Percentiles rank a stretch among this genome's conserved stretches.
phyloP scores from a whole-genome alignment of 2,113 vertebrate genomes.

The Phyllostomus discolor region DNA sequence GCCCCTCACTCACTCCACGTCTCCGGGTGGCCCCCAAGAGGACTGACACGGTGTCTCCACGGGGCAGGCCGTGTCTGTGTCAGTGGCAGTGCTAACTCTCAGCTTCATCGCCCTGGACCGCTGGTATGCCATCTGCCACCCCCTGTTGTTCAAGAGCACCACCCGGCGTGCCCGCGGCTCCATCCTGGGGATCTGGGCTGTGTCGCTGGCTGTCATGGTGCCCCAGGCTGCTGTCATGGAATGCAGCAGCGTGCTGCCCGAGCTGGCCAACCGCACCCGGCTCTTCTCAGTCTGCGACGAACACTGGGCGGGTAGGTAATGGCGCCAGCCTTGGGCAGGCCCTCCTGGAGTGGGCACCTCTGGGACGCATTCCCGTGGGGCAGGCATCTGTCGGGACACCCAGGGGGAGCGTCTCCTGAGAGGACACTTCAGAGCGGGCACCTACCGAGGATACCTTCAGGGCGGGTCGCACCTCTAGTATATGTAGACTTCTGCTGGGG shows the following conservation, averaged over 20 bases:
- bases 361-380: not conserved
- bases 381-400: not conserved
- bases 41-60: not conserved
- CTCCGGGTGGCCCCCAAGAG: not conserved
- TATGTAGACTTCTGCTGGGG: not conserved
- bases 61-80: conserved; percentile 88
- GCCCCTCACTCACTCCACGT: not conserved
- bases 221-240: conserved; percentile 92
- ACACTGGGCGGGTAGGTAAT: conserved; percentile 78
- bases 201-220: conserved; percentile 88
- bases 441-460: not conserved
- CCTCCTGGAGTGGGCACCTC: not conserved
- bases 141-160: conserved; percentile 89
- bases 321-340: not conserved
- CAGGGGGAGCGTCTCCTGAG: too few relatives aligned
- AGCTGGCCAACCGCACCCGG: conserved; percentile 88
- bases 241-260: conserved; percentile 84
- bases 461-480: not conserved
- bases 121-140: conserved; percentile 93
- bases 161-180: conserved; percentile 86
- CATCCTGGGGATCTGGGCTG: conserved; percentile 88
- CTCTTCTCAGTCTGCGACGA: conserved; percentile 91
- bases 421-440: not conserved
- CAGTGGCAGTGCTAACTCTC: conserved; percentile 89
- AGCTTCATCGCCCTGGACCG: conserved; percentile 91